Percentiles rank a stretch among this genome's conserved stretches.
phyloP scores from a whole-genome alignment of 2,888 invertebrate species.

The Sturmia bella region DNA sequence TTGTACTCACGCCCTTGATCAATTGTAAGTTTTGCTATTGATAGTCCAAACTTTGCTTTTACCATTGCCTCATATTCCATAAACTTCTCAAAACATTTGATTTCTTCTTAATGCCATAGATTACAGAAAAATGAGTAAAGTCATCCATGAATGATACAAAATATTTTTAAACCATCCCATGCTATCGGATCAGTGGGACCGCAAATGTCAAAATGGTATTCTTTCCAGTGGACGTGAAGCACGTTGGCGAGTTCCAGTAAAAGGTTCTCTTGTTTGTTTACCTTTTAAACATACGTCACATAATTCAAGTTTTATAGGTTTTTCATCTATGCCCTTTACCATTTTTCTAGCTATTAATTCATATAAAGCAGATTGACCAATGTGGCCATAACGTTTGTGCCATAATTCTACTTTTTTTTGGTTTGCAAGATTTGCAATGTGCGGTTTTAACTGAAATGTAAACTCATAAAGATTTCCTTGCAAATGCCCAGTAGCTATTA shows the following conservation, averaged over 20 bases:
- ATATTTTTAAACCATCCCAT: conserved; percentile 29
- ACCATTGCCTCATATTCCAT: not conserved
- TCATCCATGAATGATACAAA: conserved; percentile 26
- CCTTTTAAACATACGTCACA: conserved; percentile 43
- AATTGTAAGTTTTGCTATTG: no score
- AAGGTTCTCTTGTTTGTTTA: conserved; percentile 33
- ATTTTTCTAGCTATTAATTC: not conserved
- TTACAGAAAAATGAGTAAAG: conserved; percentile 7
- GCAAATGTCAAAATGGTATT: conserved; percentile 59
- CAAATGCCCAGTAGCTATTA: conserved; percentile 2
- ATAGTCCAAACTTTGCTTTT: not conserved
- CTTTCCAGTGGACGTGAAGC: conserved; percentile 29
- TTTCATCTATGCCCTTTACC: not conserved
- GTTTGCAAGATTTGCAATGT: no score
- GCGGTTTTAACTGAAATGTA: conserved; percentile 10
- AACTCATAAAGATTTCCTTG: conserved; percentile 1
- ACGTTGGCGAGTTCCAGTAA: conserved; percentile 6
- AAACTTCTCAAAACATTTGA: not conserved
- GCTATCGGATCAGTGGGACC: conserved; percentile 33
- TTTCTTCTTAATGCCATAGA: not conserved
- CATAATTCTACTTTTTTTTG: no score
- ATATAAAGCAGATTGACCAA: not conserved
- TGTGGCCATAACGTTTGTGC: conserved; percentile 3
- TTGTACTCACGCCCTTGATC: no score
- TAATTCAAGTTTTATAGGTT: not conserved